Base-by-base conservation (phyloP, 2,797 vertebrate genomes). In the Zenarchopterus dispar region DNA sequence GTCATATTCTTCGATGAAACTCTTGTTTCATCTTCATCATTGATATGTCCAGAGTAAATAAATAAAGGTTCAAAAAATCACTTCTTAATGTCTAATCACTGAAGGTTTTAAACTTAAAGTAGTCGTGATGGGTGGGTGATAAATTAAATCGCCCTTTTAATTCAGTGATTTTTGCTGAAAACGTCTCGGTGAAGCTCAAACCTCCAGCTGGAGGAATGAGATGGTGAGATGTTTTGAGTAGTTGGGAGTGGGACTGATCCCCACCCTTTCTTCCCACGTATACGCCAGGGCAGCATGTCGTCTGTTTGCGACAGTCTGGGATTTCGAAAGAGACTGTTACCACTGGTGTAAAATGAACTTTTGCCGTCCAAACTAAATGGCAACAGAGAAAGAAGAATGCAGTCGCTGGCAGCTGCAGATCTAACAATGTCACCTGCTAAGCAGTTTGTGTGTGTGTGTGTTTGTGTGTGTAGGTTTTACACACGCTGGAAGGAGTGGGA, bases 401-500 rank as follows among this genome's bases (percentile, higher is more conserved):
- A 24, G 28, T 19, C 46, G 58, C 52, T 26, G 43, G 15, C 24
- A 54, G 51, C 43, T 56, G 28, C 60, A 36, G 59, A 24, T 61
- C 58, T 75, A 57, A 62, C 21, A 45, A 49, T 51, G 54, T 63
- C 56, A 41, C 18, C 8, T 26, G 49, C 59, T 50, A 61, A 78
- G n/a, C 24, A 24, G 9, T 52, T 11, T 49, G 24, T 56, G 8
- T 61, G n/a, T 43, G 54, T 59, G 21, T 69, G 11, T 58, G 16
- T 57, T 31, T 64, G 60, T 73, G 53, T 72, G 1, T 65, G 61
- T 58, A 98, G 97, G 97, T 99, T 99, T 88, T 99, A 97, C 56
- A 96, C 95, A 0, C 96, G 97, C 56, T 99, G 97, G 97, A 98
- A 99, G 94, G 97, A 99, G 78, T 98, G 97, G 97, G 97, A 99